These are phyloP conservation scores for Caenorhabditis uteleia DNA, from an alignment of 2,888 invertebrate genomes.

Conservation along the genomic window DNA sequence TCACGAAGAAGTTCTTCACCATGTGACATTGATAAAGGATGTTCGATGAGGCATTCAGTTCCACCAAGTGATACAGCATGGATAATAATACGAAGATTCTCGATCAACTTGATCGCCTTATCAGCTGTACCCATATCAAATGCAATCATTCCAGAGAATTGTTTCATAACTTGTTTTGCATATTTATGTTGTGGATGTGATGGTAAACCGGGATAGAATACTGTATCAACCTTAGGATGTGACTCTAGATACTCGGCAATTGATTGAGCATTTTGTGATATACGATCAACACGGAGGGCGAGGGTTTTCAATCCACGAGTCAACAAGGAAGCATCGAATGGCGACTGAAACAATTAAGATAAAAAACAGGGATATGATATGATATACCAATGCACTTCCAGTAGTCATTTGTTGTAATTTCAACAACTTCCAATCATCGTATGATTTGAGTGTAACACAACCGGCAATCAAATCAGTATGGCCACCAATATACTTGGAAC, in stretches of 20 bases:
- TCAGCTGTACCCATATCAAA: slow-evolving; percentile 49
- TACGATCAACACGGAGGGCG: slow-evolving; percentile 47
- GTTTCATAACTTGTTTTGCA: slow-evolving; percentile 42
- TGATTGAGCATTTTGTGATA: slow-evolving; percentile 42
- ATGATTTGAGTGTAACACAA: slow-evolving; percentile 39
- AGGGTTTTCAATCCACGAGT: slow-evolving; percentile 56
- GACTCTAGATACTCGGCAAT: slow-evolving; percentile 46
- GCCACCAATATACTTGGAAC: slow-evolving; percentile 71
- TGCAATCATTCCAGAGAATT: slow-evolving; percentile 59
- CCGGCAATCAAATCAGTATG: slow-evolving; percentile 71
- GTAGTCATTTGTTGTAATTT: slow-evolving; percentile 52
- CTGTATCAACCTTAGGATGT: slow-evolving; percentile 44
- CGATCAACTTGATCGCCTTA: slow-evolving; percentile 44
- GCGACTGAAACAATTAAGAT: slow-evolving; percentile 23
- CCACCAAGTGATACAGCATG: slow-evolving; percentile 60
- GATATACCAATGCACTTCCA: slow-evolving; percentile 34
- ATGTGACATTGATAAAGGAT: slow-evolving; percentile 53
- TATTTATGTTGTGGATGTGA: slow-evolving; percentile 53
- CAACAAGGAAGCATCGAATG: slow-evolving; percentile 50
- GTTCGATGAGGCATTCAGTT: slow-evolving; percentile 57
- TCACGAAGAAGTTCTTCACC: slow-evolving; percentile 39
- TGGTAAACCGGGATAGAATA: slow-evolving; percentile 55
- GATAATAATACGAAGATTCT: slow-evolving; percentile 41
- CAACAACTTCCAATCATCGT: slow-evolving; percentile 47
- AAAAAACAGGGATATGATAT: neutral